phyloP scores from a whole-genome alignment of 2,113 vertebrate species.

The Vidua macroura region DNA sequence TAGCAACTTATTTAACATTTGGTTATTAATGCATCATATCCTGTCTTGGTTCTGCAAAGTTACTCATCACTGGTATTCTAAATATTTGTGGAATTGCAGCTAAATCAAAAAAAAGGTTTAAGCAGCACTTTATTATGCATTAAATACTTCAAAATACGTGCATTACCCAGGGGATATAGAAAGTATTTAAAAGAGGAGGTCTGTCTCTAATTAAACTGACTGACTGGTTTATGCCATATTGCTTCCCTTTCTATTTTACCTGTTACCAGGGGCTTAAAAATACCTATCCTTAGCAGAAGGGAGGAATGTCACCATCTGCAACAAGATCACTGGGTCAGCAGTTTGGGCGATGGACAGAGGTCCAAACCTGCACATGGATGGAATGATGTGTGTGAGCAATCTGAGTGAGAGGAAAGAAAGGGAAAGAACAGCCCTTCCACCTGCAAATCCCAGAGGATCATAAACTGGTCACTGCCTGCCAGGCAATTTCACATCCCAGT shows the following conservation, averaged over 20 bases:
- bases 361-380: neutral
- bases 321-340: neutral
- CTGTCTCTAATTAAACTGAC: neutral
- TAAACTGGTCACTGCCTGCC: neutral
- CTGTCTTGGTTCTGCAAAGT: neutral
- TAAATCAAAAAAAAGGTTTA: neutral
- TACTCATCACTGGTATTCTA: neutral
- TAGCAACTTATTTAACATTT: neutral
- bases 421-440: neutral
- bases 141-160: neutral
- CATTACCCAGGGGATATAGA: rapidly evolving
- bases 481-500: neutral
- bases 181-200: neutral
- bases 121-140: neutral
- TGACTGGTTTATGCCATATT: neutral
- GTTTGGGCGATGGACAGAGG: neutral
- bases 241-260: neutral
- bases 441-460: neutral
- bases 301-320: neutral
- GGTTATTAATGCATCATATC: neutral
- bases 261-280: neutral
- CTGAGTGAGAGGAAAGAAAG: too few relatives aligned
- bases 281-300: neutral
- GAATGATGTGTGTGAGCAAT: neutral
- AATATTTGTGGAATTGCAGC: neutral